A percentile compares a stretch with the other conserved stretches of the same genome.
These are phyloP conservation scores for Helicorthomorpha holstii DNA, from an alignment of 1,140 invertebrate species.

Conservation along the genomic window DNA sequence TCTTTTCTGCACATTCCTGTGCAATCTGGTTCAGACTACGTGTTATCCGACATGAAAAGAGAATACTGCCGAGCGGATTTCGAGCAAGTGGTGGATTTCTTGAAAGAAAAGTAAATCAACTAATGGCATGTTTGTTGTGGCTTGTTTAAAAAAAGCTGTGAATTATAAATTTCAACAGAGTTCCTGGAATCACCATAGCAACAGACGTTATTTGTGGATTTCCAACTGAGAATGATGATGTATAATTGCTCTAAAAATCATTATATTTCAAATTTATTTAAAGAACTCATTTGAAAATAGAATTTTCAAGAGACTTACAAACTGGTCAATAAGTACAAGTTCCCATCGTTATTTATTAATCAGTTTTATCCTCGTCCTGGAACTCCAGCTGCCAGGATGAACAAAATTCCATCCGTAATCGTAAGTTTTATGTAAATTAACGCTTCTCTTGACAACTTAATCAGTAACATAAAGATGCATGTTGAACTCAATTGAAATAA, in stretches of 20 bases:
- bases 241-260: conserved; percentile 6
- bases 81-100: conserved; percentile 67
- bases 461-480: no score
- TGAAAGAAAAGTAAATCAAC: conserved; percentile 42
- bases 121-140: background rate
- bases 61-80: conserved; percentile 85
- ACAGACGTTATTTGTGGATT: conserved; percentile 99
- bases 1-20: conserved; percentile 93
- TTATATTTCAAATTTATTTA: background rate
- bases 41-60: conserved; percentile 87
- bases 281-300: conserved; percentile 11
- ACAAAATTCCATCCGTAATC: conserved; percentile 56
- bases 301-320: conserved; percentile 81
- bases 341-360: conserved; percentile 92
- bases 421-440: conserved; percentile 18
- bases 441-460: background rate
- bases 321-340: conserved; percentile 72
- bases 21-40: conserved; percentile 85
- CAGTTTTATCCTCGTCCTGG: conserved; percentile 93
- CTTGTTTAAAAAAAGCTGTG: conserved; percentile 6
- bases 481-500: no score
- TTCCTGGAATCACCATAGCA: conserved; percentile 77
- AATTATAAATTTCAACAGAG: conserved; percentile 30
- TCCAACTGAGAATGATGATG: conserved; percentile 76
- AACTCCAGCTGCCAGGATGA: conserved; percentile 83